Evolutionary conservation across 64 coral and sea anemone species (phyloP).

Genomic region (Pocillopora damicornis): DNA sequence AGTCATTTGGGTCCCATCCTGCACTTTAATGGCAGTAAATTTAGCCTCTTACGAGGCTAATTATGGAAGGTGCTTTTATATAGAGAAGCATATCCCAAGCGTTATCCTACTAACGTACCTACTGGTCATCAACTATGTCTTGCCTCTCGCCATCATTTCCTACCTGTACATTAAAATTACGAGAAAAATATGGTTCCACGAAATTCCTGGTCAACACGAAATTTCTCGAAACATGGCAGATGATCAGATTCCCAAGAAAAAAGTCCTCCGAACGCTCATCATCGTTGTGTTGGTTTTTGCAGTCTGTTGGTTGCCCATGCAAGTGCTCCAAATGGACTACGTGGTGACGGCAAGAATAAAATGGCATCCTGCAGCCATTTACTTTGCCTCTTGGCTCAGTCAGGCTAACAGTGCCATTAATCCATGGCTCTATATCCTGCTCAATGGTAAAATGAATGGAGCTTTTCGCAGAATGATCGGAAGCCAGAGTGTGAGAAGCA

Average conservation of each 20-base stretch:
- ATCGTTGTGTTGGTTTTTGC: conserved; percentile 31
- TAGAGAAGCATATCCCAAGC: neutral
- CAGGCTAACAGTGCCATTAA: neutral
- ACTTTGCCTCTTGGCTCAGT: neutral
- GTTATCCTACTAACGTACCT: neutral
- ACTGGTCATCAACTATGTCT: neutral
- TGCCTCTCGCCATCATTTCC: conserved; percentile 30
- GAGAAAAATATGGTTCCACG: conserved; percentile 30
- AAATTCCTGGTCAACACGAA: conserved; percentile 10
- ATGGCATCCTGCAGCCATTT: neutral
- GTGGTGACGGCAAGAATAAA: neutral
- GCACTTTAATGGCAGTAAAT: conserved; percentile 1
- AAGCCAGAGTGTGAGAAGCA: neutral
- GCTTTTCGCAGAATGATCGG: neutral
- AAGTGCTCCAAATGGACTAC: conserved; percentile 16
- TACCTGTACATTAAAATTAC: neutral
- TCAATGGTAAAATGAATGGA: neutral
- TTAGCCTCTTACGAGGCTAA: neutral
- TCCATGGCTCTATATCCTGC: neutral
- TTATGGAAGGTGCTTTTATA: neutral
- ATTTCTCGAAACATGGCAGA: neutral
- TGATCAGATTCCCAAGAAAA: neutral
- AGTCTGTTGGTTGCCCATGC: conserved; percentile 36
- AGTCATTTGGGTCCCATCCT: conserved; percentile 30
- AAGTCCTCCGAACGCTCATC: conserved; percentile 45